A percentile compares a stretch with the other conserved stretches of the same genome.
Conservation (phyloP, 2,888 invertebrate species). For the Drosophila kanekoi region DNA sequence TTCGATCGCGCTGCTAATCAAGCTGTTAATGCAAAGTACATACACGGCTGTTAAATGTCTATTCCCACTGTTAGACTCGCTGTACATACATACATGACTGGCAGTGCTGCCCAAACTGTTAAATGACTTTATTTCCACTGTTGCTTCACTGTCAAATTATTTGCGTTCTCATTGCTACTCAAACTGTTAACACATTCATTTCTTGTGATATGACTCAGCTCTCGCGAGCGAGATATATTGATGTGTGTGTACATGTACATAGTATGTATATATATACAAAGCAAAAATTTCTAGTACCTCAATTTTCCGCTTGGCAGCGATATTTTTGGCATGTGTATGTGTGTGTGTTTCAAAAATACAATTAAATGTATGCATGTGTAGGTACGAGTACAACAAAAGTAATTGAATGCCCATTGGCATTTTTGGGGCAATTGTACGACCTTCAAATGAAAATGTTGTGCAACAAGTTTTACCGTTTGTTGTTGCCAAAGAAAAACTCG, state of each 20-base stretch:
- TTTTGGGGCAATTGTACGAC: conserved; percentile 52
- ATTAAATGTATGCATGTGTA: conserved; percentile 5
- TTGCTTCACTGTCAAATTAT: conserved; percentile 11
- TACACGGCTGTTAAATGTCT: not conserved
- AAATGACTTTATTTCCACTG: not conserved
- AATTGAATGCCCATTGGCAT: conserved; percentile 22
- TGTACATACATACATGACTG: not conserved
- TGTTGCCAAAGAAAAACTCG: conserved; percentile 44
- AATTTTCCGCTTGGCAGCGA: conserved; percentile 29
- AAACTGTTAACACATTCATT: conserved; percentile 14
- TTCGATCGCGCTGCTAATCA: not conserved
- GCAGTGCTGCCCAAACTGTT: conserved; percentile 1
- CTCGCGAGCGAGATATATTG: not conserved
- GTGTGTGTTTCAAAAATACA: not conserved
- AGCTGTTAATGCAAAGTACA: not conserved
- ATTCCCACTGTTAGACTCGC: too few relatives aligned
- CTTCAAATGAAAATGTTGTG: conserved; percentile 71
- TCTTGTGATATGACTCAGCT: conserved; percentile 17
- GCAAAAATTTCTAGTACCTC: conserved; percentile 18
- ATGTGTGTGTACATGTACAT: not conserved
- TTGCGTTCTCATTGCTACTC: not conserved
- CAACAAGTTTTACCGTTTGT: conserved; percentile 66
- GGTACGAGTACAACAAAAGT: conserved; percentile 6
- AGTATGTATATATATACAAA: not conserved
- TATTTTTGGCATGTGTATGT: conserved; percentile 14